These are phyloP conservation scores for Cyanistes caeruleus DNA, from an alignment of 2,113 vertebrate species.

Conservation along the genomic window DNA sequence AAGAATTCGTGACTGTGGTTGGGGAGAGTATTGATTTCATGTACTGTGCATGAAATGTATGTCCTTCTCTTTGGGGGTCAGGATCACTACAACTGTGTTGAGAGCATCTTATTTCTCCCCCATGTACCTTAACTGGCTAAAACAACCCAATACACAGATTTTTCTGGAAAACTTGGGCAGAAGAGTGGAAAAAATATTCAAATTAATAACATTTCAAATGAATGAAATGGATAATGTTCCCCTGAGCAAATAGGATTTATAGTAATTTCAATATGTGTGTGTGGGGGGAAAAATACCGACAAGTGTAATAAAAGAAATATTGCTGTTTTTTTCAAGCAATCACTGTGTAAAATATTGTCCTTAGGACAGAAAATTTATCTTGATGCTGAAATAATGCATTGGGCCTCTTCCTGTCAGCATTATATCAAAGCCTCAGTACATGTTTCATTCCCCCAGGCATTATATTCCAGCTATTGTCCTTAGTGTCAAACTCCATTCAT, in stretches of 20 bases:
- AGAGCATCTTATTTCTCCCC: not conserved
- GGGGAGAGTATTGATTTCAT: not conserved
- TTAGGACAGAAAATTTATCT: slow-evolving; percentile 36
- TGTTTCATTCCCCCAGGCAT: slow-evolving; percentile 31
- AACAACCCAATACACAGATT: not conserved
- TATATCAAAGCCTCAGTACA: slow-evolving; percentile 18
- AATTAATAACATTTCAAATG: not conserved
- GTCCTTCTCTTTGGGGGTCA: not conserved
- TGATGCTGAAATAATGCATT: slow-evolving; percentile 37
- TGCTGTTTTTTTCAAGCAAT: not conserved
- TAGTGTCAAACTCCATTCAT: slow-evolving; percentile 13
- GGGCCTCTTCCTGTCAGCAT: slow-evolving; percentile 7
- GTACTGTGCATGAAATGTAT: not conserved
- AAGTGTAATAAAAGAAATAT: slow-evolving; percentile 18
- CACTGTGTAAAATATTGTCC: slow-evolving; percentile 15
- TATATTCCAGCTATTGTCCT: slow-evolving; percentile 46
- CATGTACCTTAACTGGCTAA: not conserved
- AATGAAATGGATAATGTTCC: not conserved
- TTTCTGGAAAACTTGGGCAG: not conserved
- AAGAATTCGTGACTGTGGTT: not conserved
- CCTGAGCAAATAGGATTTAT: slow-evolving; percentile 9
- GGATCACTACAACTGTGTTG: not conserved
- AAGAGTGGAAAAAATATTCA: not conserved
- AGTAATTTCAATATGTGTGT: not conserved
- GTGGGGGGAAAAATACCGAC: not conserved